Evolutionary conservation across 2,797 vertebrate genomes (phyloP).

Genomic region (Enteromius anoplus): DNA sequence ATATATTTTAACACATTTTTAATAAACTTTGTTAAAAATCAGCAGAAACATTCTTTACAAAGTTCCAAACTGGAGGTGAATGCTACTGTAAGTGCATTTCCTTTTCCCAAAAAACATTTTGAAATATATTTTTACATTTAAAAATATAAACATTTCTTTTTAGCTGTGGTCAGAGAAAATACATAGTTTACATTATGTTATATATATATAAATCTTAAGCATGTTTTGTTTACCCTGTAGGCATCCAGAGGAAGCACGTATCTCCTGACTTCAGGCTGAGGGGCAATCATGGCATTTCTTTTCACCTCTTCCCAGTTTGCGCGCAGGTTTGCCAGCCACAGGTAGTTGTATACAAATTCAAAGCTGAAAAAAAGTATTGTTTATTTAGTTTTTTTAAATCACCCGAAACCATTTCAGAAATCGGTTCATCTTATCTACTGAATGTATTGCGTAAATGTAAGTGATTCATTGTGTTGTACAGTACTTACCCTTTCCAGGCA

Average conservation of each 20-base stretch:
- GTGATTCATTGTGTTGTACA: not conserved
- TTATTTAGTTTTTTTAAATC: no score
- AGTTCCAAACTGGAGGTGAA: no score
- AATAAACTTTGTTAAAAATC: no score
- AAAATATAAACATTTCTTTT: no score
- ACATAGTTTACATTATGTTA: no score
- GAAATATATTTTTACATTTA: no score
- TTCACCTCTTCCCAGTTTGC: constrained; percentile 97
- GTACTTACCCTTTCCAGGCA: constrained; percentile 92
- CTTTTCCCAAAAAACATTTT: not conserved
- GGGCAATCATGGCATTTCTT: constrained; percentile 91
- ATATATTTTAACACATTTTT: no score
- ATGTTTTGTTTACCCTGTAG: constrained; percentile 79
- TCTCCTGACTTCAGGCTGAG: constrained; percentile 94
- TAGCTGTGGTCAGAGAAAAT: no score
- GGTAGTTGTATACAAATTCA: constrained; percentile 98
- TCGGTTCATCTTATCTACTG: no score
- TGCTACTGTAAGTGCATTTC: no score
- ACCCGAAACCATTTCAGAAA: not conserved
- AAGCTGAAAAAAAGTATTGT: constrained; percentile 75
- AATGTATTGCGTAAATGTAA: not conserved
- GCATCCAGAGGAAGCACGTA: constrained; percentile 90
- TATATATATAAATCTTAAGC: not conserved
- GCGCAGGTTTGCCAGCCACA: constrained; percentile 93
- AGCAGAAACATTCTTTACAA: no score